Conservation (phyloP, 2,888 invertebrate genomes). For the Nymphalis c-album region DNA sequence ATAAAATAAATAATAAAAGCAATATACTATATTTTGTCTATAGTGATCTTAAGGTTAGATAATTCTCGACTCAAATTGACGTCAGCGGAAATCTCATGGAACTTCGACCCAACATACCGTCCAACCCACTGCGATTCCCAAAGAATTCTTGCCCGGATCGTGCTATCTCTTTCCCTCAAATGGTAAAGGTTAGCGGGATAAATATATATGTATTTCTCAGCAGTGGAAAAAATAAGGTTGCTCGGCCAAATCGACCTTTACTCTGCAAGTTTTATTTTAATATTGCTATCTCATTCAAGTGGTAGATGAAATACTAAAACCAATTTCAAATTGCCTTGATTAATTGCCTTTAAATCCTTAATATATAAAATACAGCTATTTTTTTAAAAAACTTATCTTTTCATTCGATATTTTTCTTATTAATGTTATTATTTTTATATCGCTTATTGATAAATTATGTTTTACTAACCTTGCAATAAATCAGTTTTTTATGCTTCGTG, state of each 20-base stretch:
- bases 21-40: neutral
- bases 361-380: no score
- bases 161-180: neutral
- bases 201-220: no score
- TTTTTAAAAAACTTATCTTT: no score
- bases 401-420: no score
- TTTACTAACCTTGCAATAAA: no score
- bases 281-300: no score
- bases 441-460: no score
- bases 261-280: neutral
- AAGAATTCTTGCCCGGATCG: constrained; percentile 12
- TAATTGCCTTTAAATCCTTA: no score
- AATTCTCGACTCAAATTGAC: neutral
- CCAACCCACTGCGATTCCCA: constrained; percentile 3
- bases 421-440: no score
- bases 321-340: no score
- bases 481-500: neutral
- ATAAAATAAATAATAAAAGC: neutral
- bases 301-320: no score
- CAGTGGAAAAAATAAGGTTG: neutral
- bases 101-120: constrained; percentile 13
- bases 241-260: neutral
- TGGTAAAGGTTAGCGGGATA: neutral
- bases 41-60: neutral
- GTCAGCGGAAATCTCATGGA: constrained; percentile 11